These are phyloP conservation scores for Oncorhynchus clarkii DNA, from an alignment of 2,113 vertebrate genomes.

Conservation along the genomic window DNA sequence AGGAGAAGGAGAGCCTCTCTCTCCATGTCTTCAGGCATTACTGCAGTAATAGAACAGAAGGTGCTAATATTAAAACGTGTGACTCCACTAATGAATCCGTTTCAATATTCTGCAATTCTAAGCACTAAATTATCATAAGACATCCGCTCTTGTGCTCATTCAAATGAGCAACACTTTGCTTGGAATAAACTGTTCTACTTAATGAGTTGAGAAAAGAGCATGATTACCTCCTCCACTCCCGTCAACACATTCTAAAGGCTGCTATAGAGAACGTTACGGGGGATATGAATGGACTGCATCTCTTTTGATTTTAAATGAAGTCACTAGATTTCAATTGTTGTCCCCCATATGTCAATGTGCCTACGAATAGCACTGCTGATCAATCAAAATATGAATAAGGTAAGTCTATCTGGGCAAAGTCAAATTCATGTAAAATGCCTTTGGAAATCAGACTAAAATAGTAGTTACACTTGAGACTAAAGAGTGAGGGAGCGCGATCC, in stretches of 20 bases:
- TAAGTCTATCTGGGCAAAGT: conserved; percentile 36
- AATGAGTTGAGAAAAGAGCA: conserved; percentile 70
- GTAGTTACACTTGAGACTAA: conserved; percentile 26
- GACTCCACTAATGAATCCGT: conserved; percentile 75
- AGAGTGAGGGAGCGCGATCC: conserved; percentile 19
- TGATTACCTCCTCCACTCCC: conserved; percentile 71
- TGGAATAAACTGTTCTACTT: conserved; percentile 69
- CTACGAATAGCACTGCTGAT: conserved; percentile 51
- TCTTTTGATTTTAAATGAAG: conserved; percentile 49
- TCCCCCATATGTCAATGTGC: conserved; percentile 50
- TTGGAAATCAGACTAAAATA: conserved; percentile 48
- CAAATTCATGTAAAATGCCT: conserved; percentile 31
- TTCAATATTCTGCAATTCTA: conserved; percentile 70
- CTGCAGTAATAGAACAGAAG: conserved; percentile 64
- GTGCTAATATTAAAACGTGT: conserved; percentile 74
- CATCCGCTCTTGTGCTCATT: conserved; percentile 71
- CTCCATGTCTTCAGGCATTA: conserved; percentile 48
- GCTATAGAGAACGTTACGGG: conserved; percentile 51
- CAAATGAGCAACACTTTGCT: conserved; percentile 70
- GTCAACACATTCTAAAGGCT: conserved; percentile 65
- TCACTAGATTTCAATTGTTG: conserved; percentile 54
- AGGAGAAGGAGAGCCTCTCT: conserved; percentile 10
- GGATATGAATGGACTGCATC: conserved; percentile 58
- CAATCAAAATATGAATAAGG: conserved; percentile 28
- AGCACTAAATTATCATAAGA: conserved; percentile 77